These are phyloP conservation scores for Yponomeuta plumbellus DNA, from an alignment of 2,888 invertebrate genomes.

Conservation along the genomic window DNA sequence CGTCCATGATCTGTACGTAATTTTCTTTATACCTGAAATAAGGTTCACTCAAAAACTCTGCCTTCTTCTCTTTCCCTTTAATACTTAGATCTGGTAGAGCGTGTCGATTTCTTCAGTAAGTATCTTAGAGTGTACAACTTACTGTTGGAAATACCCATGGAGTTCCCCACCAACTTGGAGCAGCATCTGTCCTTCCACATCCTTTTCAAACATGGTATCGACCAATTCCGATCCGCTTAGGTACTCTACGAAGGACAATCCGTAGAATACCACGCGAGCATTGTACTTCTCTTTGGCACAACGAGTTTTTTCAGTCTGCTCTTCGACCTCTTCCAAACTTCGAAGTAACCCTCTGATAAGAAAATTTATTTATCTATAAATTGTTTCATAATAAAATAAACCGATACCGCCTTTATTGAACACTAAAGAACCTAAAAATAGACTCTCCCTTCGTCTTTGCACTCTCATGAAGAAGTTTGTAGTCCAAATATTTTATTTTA, in stretches of 20 bases:
- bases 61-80: too few species aligned
- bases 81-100: too few species aligned
- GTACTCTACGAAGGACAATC: constrained; percentile 85
- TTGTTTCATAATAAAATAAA: background rate
- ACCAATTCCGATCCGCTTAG: constrained; percentile 82
- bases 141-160: constrained; percentile 76
- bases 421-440: constrained; percentile 58
- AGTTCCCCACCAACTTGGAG: constrained; percentile 79
- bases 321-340: constrained; percentile 76
- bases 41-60: background rate
- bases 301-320: constrained; percentile 70
- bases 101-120: too few species aligned
- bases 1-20: constrained; percentile 76
- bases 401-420: background rate
- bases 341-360: constrained; percentile 59
- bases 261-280: constrained; percentile 77
- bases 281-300: constrained; percentile 66
- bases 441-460: constrained; percentile 74
- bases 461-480: constrained; percentile 79
- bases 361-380: background rate
- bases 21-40: constrained; percentile 67
- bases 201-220: constrained; percentile 81
- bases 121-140: constrained; percentile 22
- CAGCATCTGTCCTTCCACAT: constrained; percentile 79
- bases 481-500: constrained; percentile 84